Conservation (phyloP, 2,113 vertebrate genomes). For the Polypterus bichir region DNA sequence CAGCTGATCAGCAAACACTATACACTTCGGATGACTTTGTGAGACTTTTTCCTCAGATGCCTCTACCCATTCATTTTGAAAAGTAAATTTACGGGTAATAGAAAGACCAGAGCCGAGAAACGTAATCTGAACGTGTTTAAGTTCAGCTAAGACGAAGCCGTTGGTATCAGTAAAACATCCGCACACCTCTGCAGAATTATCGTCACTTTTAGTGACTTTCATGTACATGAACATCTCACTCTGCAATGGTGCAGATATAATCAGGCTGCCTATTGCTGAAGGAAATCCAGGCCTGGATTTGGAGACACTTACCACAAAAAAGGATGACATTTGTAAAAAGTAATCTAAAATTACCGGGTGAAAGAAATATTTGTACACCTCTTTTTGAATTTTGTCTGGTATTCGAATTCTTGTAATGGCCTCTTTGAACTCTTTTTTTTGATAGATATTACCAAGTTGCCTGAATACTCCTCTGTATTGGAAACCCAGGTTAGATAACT, state of each 20-base stretch:
- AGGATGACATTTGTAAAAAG: conserved; percentile 62
- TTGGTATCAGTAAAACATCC: conserved; percentile 59
- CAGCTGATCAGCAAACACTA: conserved; percentile 63
- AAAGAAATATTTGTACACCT: conserved; percentile 55
- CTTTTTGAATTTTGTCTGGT: conserved; percentile 33
- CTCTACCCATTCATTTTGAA: conserved; percentile 49
- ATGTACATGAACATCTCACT: conserved; percentile 68
- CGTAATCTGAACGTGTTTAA: conserved; percentile 48
- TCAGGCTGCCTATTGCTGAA: conserved; percentile 54
- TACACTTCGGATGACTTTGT: conserved; percentile 35
- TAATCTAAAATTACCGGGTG: conserved; percentile 70
- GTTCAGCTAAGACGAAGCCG: conserved; percentile 56
- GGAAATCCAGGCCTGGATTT: conserved; percentile 48
- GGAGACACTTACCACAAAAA: conserved; percentile 29
- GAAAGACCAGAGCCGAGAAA: conserved; percentile 36
- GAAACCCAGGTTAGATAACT: conserved; percentile 52
- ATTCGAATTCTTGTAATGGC: conserved; percentile 51
- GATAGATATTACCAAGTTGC: conserved; percentile 52
- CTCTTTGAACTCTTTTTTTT: conserved; percentile 61
- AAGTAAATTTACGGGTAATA: conserved; percentile 48
- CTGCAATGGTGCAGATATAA: conserved; percentile 44
- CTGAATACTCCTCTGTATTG: conserved; percentile 56
- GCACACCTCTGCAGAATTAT: conserved; percentile 57
- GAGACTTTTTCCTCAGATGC: conserved; percentile 11
- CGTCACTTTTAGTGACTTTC: conserved; percentile 38